These are phyloP conservation scores for Callionymus lyra DNA, from an alignment of 2,113 vertebrate species.

Conservation along the genomic window DNA sequence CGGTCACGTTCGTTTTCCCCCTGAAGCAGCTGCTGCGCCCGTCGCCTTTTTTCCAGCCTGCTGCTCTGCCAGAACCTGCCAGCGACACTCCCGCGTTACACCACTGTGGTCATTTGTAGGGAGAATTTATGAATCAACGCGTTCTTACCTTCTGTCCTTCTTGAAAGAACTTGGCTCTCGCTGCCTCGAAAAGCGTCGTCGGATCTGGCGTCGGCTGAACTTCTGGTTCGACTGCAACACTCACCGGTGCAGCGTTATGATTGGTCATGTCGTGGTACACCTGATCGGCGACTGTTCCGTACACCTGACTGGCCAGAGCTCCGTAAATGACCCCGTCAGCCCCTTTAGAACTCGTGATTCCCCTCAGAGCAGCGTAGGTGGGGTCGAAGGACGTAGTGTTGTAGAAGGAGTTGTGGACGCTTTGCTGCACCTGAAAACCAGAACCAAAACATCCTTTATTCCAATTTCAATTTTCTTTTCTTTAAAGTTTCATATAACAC, in stretches of 20 bases:
- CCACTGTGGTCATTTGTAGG: not conserved
- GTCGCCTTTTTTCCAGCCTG: constrained; percentile 58
- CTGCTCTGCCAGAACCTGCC: constrained; percentile 67
- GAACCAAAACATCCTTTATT: no score
- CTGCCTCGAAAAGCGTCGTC: constrained; percentile 69
- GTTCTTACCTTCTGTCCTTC: constrained; percentile 65
- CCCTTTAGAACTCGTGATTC: constrained; percentile 61
- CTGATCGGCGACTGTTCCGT: constrained; percentile 72
- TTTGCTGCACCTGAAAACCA: constrained; percentile 72
- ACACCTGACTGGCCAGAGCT: constrained; percentile 75
- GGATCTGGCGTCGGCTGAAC: constrained; percentile 48
- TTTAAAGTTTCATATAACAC: no score
- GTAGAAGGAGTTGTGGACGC: constrained; percentile 72
- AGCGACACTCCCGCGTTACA: not conserved
- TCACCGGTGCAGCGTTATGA: constrained; percentile 23
- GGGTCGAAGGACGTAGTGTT: constrained; percentile 74
- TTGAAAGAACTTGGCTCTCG: constrained; percentile 70
- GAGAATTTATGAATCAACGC: no score
- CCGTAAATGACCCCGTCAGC: constrained; percentile 72
- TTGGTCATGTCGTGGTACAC: constrained; percentile 56
- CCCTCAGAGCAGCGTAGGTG: constrained; percentile 71
- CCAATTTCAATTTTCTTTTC: no score
- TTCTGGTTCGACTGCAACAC: constrained; percentile 31
- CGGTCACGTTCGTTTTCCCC: constrained; percentile 61
- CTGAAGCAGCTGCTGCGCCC: not conserved